phyloP scores from a whole-genome alignment of 2,797 vertebrate species.

The Pelochelys cantorii region DNA sequence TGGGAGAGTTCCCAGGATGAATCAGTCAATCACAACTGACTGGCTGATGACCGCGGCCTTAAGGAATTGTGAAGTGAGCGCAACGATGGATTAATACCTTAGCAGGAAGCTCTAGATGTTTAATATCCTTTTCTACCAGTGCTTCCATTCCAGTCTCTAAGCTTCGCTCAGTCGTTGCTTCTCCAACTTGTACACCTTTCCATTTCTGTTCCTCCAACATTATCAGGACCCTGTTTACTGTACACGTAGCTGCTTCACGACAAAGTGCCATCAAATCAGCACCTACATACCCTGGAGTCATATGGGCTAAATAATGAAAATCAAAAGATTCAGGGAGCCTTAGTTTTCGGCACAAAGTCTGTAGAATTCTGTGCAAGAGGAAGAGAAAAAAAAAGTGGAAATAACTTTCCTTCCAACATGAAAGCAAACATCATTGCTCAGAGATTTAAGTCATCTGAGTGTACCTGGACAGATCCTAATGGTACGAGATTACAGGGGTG shows the following conservation, averaged over 20 bases:
- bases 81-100: slow-evolving; percentile 37
- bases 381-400: neutral
- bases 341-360: slow-evolving; percentile 92
- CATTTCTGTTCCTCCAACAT: slow-evolving; percentile 27
- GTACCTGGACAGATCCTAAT: neutral
- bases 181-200: accelerated
- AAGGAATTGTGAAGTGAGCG: neutral
- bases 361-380: slow-evolving; percentile 86
- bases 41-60: neutral
- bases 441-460: neutral
- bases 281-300: slow-evolving; percentile 95
- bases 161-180: neutral
- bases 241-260: slow-evolving; percentile 90
- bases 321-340: slow-evolving; percentile 87
- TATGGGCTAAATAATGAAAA: slow-evolving; percentile 86
- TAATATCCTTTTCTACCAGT: neutral
- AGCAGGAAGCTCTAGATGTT: slow-evolving; percentile 27
- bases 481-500: neutral
- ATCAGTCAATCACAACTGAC: too few species aligned
- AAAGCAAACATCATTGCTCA: neutral
- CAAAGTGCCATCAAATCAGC: slow-evolving; percentile 96
- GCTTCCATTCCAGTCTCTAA: neutral
- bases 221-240: slow-evolving; percentile 89
- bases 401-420: neutral
- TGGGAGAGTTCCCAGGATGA: too few species aligned